Evolutionary conservation across 2,888 invertebrate genomes (phyloP), one percentile per base, ranked within the genome.

Genomic region (Argyresthia goedartella): DNA sequence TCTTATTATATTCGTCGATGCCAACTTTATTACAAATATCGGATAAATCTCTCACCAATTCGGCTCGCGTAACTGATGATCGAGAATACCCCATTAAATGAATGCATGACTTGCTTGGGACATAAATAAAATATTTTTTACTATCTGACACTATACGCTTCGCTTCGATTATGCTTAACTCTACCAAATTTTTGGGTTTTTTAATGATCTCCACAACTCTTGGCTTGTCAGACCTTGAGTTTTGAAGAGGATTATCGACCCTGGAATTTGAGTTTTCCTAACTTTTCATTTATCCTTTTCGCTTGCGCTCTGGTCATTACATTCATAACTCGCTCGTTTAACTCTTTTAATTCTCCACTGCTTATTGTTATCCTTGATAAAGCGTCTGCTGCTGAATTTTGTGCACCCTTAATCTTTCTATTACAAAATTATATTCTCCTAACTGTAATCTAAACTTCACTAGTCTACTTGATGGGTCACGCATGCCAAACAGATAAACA

Each of bases 331-430:
- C n/a, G 43, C 13, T 43, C 43, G n/a, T 43, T 43, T n/a, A 43
- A 10, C 13, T 8, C 6, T 43, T 43, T 43, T 43, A 43, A 43
- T 10, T 43, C 43, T 10, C n/a, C 43, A 6, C 9, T 10, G 6
- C 9, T n/a, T 43, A 43, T 43, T 6, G 13, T 43, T 6, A 47
- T 47, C 7, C 25, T 8, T n/a, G 43, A 49, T 50, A 56, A 56
- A n/a, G 56, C 57, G 39, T 59, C 56, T 45, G 56, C 57, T 43
- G 50, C 54, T 36, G 49, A 54, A 39, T 59, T 59, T 11, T 55
- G 41, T 34, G 39, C 25, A 14, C 59, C 59, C 53, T 54, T 52
- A n/a, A 57, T 51, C 50, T 57, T n/a, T 49, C 52, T 39, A 59
- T 50, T 1, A 44, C 46, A 41, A 57, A 54, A 25, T 56, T 47